phyloP scores from a whole-genome alignment of 1,140 invertebrate genomes.

The Tetragnatha versicolor region DNA sequence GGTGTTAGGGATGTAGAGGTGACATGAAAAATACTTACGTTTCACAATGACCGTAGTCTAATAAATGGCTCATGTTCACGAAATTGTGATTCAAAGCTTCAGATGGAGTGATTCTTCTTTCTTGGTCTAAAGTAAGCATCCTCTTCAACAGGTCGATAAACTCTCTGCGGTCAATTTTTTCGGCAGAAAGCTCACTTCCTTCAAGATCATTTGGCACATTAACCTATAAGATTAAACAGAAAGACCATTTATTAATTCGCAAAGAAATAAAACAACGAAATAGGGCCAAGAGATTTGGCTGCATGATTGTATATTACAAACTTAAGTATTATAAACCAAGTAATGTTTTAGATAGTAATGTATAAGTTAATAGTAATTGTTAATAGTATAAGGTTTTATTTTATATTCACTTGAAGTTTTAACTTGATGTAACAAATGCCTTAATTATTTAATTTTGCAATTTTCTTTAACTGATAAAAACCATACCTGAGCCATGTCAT shows the following conservation, averaged over 20 bases:
- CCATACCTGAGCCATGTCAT: conserved; percentile 93
- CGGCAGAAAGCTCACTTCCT: conserved; percentile 91
- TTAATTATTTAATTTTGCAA: too few species aligned
- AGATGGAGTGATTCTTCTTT: conserved; percentile 90
- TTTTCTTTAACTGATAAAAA: too few species aligned
- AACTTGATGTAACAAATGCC: too few species aligned
- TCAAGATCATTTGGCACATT: conserved; percentile 97
- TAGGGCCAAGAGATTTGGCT: too few species aligned
- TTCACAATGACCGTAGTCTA: conserved; percentile 96
- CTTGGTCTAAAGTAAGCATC: conserved; percentile 98
- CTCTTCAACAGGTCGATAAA: conserved; percentile 96
- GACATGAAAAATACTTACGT: too few species aligned
- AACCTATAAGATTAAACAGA: conserved; percentile 68
- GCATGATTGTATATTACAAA: too few species aligned
- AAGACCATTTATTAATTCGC: not conserved
- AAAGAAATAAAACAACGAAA: not conserved
- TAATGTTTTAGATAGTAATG: too few species aligned
- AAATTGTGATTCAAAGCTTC: conserved; percentile 96
- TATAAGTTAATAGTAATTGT: too few species aligned
- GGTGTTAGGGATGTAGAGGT: too few species aligned
- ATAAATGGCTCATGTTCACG: conserved; percentile 88
- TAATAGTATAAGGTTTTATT: too few species aligned
- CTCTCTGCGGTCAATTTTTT: conserved; percentile 94
- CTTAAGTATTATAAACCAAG: too few species aligned
- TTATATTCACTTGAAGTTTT: too few species aligned